These are phyloP conservation scores for Furcula furcula DNA, from an alignment of 2,888 invertebrate genomes.

Conservation along the genomic window DNA sequence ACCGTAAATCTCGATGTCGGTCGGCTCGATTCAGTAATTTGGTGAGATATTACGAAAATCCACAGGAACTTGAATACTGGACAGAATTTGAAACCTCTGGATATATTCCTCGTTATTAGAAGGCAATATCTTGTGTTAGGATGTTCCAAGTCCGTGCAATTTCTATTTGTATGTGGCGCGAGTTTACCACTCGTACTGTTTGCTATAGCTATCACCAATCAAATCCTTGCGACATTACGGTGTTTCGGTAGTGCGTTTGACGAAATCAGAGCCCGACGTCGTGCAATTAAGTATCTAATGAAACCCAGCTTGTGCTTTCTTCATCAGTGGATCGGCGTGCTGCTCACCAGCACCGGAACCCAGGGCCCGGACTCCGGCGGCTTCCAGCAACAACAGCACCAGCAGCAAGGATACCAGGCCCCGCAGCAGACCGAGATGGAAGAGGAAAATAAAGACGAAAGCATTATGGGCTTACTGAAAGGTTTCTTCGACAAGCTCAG, in stretches of 20 bases:
- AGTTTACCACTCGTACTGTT: too few species aligned
- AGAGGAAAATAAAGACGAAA: constrained; percentile 30
- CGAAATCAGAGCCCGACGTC: constrained; percentile 70
- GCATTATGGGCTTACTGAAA: constrained; percentile 54
- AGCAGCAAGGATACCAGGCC: constrained; percentile 13
- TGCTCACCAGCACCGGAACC: constrained; percentile 31
- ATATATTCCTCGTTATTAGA: too few species aligned
- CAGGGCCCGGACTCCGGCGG: constrained; percentile 13
- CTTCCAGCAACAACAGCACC: constrained; percentile 15
- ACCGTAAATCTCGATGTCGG: too few species aligned
- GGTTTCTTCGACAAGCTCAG: constrained; percentile 46
- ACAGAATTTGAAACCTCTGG: too few species aligned
- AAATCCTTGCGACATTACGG: constrained; percentile 41
- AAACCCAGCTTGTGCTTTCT: constrained; percentile 77
- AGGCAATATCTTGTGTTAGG: too few species aligned
- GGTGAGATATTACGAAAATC: too few species aligned
- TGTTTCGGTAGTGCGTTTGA: constrained; percentile 68
- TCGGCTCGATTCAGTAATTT: too few species aligned
- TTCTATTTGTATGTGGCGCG: too few species aligned
- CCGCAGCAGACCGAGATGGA: constrained; percentile 5
- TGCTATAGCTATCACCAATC: neutral
- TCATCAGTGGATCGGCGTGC: constrained; percentile 66
- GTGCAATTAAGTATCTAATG: constrained; percentile 67
- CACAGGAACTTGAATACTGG: too few species aligned
- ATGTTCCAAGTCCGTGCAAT: too few species aligned